Base-by-base conservation (phyloP, 2,797 vertebrate species). In the Eulemur albifrons region DNA sequence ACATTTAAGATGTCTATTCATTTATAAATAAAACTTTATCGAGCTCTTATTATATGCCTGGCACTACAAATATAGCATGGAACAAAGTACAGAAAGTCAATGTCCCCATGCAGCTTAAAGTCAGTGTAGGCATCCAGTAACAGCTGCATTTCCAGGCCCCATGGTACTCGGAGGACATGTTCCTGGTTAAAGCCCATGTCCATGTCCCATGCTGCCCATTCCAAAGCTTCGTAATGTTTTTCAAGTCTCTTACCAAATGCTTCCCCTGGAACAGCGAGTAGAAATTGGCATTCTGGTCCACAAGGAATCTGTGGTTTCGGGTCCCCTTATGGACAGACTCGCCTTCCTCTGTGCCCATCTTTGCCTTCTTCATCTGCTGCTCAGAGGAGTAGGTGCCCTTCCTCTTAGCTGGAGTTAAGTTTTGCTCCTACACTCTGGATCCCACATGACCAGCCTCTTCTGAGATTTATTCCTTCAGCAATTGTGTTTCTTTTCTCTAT, bases 41-140 rank as follows among this genome's bases (percentile, higher is more conserved):
- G 73, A 27, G 69, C 75, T 82, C 25, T 52, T 54, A 30, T 77
- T 32, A 17, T 7, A 7, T 20, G 9, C 32, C 57, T 9, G 70
- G 67, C n/a, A 7, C 5, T 8, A 15, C 1, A 5, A 67, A 38
- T 4, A 17, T 0, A 27, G 38, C 25, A n/a, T 7, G 27, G 69
- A 23, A 50, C 0, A 6, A 43, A 69, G 61, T 23, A 25, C 70
- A 73, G 20, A 40, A 2, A 27, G 5, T 63, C 25, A 18, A 0
- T 11, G 0, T 54, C 20, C 27, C 32, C 61, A 0, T 7, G n/a
- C 48, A 54, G 21, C 18, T 35, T 38, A 30, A 38, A 18, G 94
- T 67, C 65, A 13, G 4, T 23, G 7, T 11, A 48, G 35, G n/a
- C 9, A 7, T 45, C 59, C 32, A 32, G 32, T 8, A 73, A 59